Evolutionary conservation across 2,888 invertebrate species (phyloP).

Genomic region (Dynastes hyllus): DNA sequence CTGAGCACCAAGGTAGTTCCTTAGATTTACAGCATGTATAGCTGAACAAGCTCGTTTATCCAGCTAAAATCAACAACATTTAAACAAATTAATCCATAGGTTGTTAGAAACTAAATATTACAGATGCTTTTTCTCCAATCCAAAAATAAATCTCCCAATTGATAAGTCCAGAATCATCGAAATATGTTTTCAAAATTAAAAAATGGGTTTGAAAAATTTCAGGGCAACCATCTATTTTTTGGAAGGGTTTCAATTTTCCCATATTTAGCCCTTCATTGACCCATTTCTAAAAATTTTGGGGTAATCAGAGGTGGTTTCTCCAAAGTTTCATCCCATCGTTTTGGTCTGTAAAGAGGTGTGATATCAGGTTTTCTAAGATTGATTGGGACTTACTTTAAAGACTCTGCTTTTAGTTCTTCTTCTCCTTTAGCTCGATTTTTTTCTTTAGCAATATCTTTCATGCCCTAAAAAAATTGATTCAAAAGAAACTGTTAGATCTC

Average conservation of each 20-base stretch:
- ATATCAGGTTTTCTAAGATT: conserved; percentile 26
- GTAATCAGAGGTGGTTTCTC: conserved; percentile 98
- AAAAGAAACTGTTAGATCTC: conserved; percentile 1
- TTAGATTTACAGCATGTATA: conserved; percentile 98
- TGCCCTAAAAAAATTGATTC: conserved; percentile 74
- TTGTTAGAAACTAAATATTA: conserved; percentile 70
- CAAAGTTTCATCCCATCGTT: conserved; percentile 96
- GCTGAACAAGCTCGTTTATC: conserved; percentile 97
- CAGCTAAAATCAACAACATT: conserved; percentile 73
- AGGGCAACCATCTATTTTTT: conserved; percentile 93
- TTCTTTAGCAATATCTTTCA: conserved; percentile 90
- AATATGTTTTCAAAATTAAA: conserved; percentile 90
- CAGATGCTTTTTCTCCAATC: conserved; percentile 97
- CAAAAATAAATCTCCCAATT: conserved; percentile 99
- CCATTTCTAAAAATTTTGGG: conserved; percentile 99
- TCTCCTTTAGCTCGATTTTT: conserved; percentile 83
- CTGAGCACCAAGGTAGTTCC: conserved; percentile 95
- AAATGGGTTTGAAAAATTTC: no score
- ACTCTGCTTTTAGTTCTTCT: conserved; percentile 80
- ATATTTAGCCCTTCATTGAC: conserved; percentile 95
- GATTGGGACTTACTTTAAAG: conserved; percentile 77
- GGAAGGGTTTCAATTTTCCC: conserved; percentile 99
- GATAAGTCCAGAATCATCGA: conserved; percentile 88
- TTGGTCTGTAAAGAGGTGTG: conserved; percentile 78
- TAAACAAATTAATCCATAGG: background rate